Evolutionary conservation across 1,140 invertebrate species (phyloP), one percentile per base, ranked within the genome.

Genomic region (Drosophila saltans): DNA sequence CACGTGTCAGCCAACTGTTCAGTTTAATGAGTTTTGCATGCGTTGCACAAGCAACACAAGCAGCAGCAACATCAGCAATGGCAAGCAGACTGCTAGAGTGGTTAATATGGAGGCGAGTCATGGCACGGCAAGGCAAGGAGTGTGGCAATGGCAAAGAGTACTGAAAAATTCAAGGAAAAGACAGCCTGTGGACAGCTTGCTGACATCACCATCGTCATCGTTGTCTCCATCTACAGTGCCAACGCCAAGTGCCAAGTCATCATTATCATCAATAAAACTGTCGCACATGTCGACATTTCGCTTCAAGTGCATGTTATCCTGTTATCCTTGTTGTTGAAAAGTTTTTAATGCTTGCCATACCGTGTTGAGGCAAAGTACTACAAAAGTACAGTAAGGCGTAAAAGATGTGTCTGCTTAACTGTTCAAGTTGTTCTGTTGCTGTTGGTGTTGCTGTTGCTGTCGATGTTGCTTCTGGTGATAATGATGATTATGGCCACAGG

Each of bases 191-290:
- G 57, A 24, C 36, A 40, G 45, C 45, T 60, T 21, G 58, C 9
- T 21, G 36, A 39, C 36, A 40, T 33, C 28, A 41, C 28, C 41
- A 26, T 62, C 21, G 41, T 39, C 52, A 59, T 68, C 36, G 65
- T 43, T 61, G 39, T 33, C 3, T 52, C 45, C 33, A 36, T 36
- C 33, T 36, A 2, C 33, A 36, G 6, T 7, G 33, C 3, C 33
- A 36, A 7, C 6, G 82, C 45, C 82, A 80, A 72, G 48, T 73
- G 77, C 66, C 72, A 79, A 88, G 78, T 91, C 88, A 91, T 91
- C 88, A 89, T 91, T 91, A 88, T 91, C 88, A 81, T 91, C 88
- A 91, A 91, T 91, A 91, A 91, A 89, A 85, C 59, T 90, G 85
- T 89, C 78, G 85, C 81, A 89, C 84, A 89, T 90, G 85, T 86